phyloP scores from a whole-genome alignment of 2,797 vertebrate species.

The Scomberomorus guttatus region DNA sequence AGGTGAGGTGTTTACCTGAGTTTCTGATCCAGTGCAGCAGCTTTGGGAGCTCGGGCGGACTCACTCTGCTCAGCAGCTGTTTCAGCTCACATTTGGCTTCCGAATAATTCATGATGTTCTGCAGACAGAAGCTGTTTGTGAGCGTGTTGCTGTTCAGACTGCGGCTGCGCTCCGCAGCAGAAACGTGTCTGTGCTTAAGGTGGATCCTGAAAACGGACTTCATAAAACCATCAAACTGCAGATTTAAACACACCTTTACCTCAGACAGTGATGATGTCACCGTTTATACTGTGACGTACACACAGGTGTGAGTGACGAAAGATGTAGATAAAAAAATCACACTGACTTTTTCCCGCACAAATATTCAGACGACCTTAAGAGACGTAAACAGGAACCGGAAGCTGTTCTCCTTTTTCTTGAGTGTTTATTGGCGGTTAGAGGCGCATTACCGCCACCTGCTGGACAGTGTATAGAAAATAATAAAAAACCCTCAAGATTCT shows the following conservation, averaged over 20 bases:
- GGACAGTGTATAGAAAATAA: no score
- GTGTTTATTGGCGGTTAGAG: no score
- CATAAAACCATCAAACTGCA: neutral
- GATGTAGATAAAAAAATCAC: neutral
- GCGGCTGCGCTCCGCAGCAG: no score
- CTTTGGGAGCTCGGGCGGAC: conserved; percentile 60
- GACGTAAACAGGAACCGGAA: no score
- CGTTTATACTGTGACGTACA: neutral
- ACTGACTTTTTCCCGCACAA: fast-evolving
- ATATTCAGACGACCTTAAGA: neutral
- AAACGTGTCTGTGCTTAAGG: neutral
- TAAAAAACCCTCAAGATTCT: no score
- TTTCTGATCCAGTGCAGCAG: conserved; percentile 81
- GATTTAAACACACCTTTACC: no score
- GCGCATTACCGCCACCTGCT: no score
- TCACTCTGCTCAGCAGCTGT: conserved; percentile 70
- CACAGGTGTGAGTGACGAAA: no score
- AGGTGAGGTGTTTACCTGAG: conserved; percentile 69
- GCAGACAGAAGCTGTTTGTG: no score
- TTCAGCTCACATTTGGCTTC: conserved; percentile 71
- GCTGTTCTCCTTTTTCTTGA: no score
- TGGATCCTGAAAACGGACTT: neutral
- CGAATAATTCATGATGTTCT: conserved; percentile 67
- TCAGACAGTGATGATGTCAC: no score
- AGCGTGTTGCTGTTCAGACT: no score